These are phyloP conservation scores for Haliclona indistincta DNA, from an alignment of 37 sponge, comb jelly and placozoan species.

Conservation along the genomic window DNA sequence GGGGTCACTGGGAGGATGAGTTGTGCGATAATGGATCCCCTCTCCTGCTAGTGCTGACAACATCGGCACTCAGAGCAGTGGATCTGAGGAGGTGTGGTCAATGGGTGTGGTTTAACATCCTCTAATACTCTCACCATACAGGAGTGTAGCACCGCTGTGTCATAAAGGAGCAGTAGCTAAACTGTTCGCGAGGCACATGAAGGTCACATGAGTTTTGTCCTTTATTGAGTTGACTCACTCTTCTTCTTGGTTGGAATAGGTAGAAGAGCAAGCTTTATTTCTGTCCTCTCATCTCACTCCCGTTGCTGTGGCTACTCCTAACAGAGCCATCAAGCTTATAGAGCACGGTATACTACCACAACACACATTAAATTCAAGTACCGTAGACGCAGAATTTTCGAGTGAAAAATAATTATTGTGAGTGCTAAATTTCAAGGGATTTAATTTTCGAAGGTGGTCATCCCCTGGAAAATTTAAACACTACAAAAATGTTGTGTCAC, in stretches of 20 bases:
- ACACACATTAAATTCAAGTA: neutral
- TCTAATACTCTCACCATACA: neutral
- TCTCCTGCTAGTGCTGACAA: neutral
- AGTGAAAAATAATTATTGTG: too few species aligned
- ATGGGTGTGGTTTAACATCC: neutral
- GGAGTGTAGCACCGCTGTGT: neutral
- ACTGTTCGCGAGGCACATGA: slow-evolving; percentile 26
- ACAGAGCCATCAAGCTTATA: slow-evolving; percentile 13
- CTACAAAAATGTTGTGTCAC: too few species aligned
- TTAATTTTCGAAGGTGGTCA: neutral
- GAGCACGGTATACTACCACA: neutral
- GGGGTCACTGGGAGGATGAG: neutral
- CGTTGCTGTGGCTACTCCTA: slow-evolving; percentile 23
- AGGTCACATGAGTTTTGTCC: neutral
- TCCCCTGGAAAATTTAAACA: too few species aligned
- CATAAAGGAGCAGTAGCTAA: slow-evolving; percentile 5
- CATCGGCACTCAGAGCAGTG: slow-evolving; percentile 6
- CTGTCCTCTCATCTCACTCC: slow-evolving; percentile 14
- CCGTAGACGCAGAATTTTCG: too few species aligned
- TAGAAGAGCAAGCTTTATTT: slow-evolving; percentile 8
- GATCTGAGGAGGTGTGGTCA: slow-evolving; percentile 11
- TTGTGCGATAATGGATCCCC: slow-evolving; percentile 3
- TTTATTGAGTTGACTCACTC: neutral
- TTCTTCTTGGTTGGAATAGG: neutral
- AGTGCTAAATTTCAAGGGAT: too few species aligned